Evolutionary conservation across 2,888 invertebrate genomes (phyloP), one percentile per base, ranked within the genome.

Genomic region (Meliscaeva auricollis): DNA sequence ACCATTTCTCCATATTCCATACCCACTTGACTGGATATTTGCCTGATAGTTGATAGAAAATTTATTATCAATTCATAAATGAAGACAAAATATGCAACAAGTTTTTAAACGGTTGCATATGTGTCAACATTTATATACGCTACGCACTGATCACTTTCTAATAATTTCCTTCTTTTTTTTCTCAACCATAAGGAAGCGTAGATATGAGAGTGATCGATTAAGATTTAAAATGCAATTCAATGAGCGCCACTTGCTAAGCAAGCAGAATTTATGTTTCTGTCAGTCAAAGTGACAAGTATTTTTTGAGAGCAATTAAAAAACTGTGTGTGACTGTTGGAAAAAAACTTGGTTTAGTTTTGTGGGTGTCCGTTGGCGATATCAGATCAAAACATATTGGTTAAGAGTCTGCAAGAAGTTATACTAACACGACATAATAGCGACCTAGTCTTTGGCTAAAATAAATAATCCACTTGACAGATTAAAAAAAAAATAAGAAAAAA

Each of bases 81-180:
- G 7, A 38, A 38, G 13, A 38, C 13, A 38, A 38, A 9, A 9
- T 38, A 50, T 30, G 15, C 22, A 22, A 20, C 20, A 50, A 50
- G 26, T 4, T 15, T 15, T 20, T 13, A 17, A 8, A 60, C 17
- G n/a, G 41, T 22, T 38, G n/a, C 11, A 9, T 38, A 15, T 41
- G 15, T 41, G 60, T 44, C n/a, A 22, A 15, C n/a, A 44, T 20
- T 15, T 38, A 13, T 35, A 13, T 3, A 7, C 9, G 3, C 48
- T 8, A 35, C 22, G 52, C 26, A 22, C n/a, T 26, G n/a, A 62
- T 26, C 44, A 44, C 62, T 62, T 62, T 62, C 62, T 22, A 62
- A 60, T 60, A n/a, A 41, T 11, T 38, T 41, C 13, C 11, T 56
- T 5, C 17, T 22, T 26, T 9, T 52, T 26, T 22, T 52, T 52